Evolutionary conservation across 2,797 vertebrate species (phyloP).

Genomic region (Argya squamiceps): DNA sequence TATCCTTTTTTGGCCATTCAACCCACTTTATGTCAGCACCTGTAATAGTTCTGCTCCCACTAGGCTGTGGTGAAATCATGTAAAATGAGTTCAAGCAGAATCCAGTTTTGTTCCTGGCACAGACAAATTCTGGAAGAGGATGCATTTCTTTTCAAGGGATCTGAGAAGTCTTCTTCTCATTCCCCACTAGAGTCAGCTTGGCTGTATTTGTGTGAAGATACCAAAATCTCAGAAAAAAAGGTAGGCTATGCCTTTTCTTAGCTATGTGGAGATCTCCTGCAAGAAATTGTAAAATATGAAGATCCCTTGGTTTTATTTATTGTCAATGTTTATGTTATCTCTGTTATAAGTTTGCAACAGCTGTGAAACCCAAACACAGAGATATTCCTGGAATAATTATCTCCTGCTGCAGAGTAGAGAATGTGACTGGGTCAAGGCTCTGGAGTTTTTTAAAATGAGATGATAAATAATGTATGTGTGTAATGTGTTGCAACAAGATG

Average conservation of each 20-base stretch:
- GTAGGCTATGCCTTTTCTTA: background rate
- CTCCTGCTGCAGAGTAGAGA: background rate
- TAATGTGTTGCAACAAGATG: slow-evolving; percentile 30
- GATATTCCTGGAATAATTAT: slow-evolving; percentile 21
- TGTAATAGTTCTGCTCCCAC: background rate
- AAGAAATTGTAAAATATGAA: background rate
- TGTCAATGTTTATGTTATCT: background rate
- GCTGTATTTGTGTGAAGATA: background rate
- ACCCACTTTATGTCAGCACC: background rate
- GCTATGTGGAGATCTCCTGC: background rate
- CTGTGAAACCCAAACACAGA: slow-evolving; percentile 7
- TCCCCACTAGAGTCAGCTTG: background rate
- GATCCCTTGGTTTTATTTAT: background rate
- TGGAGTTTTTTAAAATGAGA: slow-evolving; percentile 29
- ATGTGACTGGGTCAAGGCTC: background rate
- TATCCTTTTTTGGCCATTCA: background rate
- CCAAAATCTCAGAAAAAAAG: background rate
- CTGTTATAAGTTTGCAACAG: slow-evolving; percentile 2
- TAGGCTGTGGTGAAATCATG: background rate
- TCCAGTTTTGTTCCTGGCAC: background rate
- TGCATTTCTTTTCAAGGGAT: background rate
- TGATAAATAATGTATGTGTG: slow-evolving; percentile 52
- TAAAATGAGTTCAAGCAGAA: background rate
- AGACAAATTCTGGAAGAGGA: background rate
- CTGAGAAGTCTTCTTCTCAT: background rate